Conservation (phyloP, 1,140 invertebrate species). For the Sinella curviseta region DNA sequence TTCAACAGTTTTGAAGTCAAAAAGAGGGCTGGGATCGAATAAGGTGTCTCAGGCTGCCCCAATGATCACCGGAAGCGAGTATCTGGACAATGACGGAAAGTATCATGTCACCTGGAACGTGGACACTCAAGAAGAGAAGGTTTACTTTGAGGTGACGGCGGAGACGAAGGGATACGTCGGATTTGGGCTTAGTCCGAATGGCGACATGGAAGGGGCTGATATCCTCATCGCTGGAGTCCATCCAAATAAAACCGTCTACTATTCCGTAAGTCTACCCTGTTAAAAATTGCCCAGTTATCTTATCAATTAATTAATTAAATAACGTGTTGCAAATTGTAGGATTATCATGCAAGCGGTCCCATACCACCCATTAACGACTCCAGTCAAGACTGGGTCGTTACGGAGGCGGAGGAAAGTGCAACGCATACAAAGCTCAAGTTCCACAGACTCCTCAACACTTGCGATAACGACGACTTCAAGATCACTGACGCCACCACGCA, state of each 20-base stretch:
- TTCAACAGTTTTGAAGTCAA: too few species aligned
- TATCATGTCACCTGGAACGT: too few species aligned
- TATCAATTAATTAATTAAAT: not conserved
- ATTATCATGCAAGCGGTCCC: not conserved
- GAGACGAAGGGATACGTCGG: too few species aligned
- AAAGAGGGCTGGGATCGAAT: too few species aligned
- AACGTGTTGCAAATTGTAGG: not conserved
- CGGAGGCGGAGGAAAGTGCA: slow-evolving; percentile 17
- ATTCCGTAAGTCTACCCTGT: not conserved
- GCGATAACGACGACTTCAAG: slow-evolving; percentile 8
- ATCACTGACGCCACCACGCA: slow-evolving; percentile 13
- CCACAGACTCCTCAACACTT: too few species aligned
- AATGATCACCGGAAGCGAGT: too few species aligned
- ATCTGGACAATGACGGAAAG: too few species aligned
- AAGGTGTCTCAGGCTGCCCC: too few species aligned
- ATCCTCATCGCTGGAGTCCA: not conserved
- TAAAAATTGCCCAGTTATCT: not conserved
- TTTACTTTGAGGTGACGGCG: too few species aligned
- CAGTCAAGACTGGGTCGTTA: slow-evolving; percentile 13
- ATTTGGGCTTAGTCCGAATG: too few species aligned
- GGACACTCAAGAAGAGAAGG: not conserved
- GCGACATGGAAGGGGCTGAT: too few species aligned
- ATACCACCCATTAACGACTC: slow-evolving; percentile 3
- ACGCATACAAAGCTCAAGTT: slow-evolving; percentile 19
- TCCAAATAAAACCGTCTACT: not conserved